Evolutionary conservation across 2,888 invertebrate species (phyloP).

Genomic region (Orchesellides sinensis): DNA sequence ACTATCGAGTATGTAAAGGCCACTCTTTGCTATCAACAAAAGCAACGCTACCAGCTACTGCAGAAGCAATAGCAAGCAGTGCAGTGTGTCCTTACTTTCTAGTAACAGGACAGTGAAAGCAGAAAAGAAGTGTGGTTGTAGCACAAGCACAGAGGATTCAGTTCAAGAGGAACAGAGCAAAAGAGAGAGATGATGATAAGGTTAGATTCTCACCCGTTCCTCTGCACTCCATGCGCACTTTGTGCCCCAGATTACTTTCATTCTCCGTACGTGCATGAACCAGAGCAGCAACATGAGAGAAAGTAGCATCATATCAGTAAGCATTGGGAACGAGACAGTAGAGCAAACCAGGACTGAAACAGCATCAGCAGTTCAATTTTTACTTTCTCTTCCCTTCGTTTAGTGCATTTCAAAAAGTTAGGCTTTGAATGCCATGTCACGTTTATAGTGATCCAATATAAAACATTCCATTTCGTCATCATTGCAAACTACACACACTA

Average conservation of each 20-base stretch:
- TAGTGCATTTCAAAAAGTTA: slow-evolving; percentile 25
- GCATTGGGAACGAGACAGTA: slow-evolving; percentile 22
- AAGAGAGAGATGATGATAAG: slow-evolving; percentile 68
- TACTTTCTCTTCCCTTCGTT: slow-evolving; percentile 43
- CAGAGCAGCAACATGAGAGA: slow-evolving; percentile 35
- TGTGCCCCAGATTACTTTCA: slow-evolving; percentile 71
- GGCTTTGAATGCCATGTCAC: slow-evolving; percentile 38
- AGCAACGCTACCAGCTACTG: slow-evolving; percentile 40
- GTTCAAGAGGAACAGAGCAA: slow-evolving; percentile 51
- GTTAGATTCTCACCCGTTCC: slow-evolving; percentile 68
- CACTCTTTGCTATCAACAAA: slow-evolving; percentile 35
- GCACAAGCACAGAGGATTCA: slow-evolving; percentile 53
- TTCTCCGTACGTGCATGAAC: slow-evolving; percentile 50
- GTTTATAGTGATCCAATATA: slow-evolving; percentile 43
- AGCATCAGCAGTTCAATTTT: slow-evolving; percentile 57
- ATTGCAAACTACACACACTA: slow-evolving; percentile 40
- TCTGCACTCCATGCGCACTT: slow-evolving; percentile 71
- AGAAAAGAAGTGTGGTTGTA: slow-evolving; percentile 46
- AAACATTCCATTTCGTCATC: slow-evolving; percentile 58
- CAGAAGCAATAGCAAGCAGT: slow-evolving; percentile 21
- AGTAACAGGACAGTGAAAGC: slow-evolving; percentile 32
- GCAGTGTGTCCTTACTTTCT: slow-evolving; percentile 21
- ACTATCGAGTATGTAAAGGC: slow-evolving; percentile 30
- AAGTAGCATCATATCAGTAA: slow-evolving; percentile 17
- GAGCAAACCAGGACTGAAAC: slow-evolving; percentile 46